A percentile compares a stretch with the other conserved stretches of the same genome.
Evolutionary conservation across 1,140 invertebrate species (phyloP).

Genomic region (Leptoteleia sp.): DNA sequence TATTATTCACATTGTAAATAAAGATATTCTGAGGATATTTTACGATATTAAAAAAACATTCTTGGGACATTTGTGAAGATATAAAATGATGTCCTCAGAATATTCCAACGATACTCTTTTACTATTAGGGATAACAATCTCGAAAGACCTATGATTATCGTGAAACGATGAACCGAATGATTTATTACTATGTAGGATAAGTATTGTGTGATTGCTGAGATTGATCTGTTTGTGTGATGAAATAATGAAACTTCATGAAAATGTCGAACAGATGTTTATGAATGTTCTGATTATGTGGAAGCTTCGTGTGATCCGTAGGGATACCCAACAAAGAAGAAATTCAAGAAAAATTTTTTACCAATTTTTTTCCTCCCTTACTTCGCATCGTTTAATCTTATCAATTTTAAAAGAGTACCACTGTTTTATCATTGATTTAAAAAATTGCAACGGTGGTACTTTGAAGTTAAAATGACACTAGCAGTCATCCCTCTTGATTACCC

Average conservation of each 20-base stretch:
- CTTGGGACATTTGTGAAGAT: too few species aligned
- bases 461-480: not conserved
- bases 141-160: conserved; percentile 54
- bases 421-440: too few species aligned
- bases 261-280: conserved; percentile 12
- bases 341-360: too few species aligned
- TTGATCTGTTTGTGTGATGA: conserved; percentile 8
- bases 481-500: not conserved
- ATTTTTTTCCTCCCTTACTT: too few species aligned
- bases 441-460: too few species aligned
- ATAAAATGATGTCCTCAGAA: too few species aligned
- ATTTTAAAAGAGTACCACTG: too few species aligned
- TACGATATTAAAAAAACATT: too few species aligned
- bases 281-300: conserved; percentile 37
- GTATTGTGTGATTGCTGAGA: conserved; percentile 30
- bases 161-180: conserved; percentile 52
- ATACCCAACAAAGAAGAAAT: conserved; percentile 35
- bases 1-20: too few species aligned
- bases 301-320: conserved; percentile 44
- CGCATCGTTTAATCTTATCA: too few species aligned
- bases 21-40: too few species aligned
- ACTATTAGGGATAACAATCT: conserved; percentile 61
- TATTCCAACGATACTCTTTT: too few species aligned
- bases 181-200: conserved; percentile 40
- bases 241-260: conserved; percentile 27